Conservation (phyloP, 2,888 invertebrate species). For the Pseudococcus viburni region DNA sequence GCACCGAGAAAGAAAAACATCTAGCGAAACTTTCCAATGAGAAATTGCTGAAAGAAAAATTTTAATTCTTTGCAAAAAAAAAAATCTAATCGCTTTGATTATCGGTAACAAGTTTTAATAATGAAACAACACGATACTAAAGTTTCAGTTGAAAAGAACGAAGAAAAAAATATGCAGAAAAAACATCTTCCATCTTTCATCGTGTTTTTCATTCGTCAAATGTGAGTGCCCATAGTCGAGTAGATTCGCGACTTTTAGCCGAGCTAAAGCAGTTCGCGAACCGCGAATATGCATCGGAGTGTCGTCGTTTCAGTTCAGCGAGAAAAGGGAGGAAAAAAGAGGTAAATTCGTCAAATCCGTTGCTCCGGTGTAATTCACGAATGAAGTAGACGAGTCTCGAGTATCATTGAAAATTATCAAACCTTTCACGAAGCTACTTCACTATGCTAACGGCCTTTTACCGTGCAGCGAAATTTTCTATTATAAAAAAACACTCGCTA, state of each 20-base stretch:
- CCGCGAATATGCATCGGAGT: constrained; percentile 5
- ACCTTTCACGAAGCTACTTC: constrained; percentile 18
- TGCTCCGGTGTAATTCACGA: background rate
- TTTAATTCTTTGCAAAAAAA: background rate
- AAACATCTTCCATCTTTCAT: background rate
- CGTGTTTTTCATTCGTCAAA: background rate
- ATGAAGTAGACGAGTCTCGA: constrained; percentile 12
- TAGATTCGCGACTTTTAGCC: background rate
- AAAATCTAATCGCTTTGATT: background rate
- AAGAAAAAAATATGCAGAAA: background rate
- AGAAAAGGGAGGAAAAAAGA: background rate
- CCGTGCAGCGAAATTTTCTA: background rate
- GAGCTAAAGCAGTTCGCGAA: background rate
- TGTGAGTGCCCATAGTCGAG: background rate
- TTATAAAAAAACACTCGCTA: background rate
- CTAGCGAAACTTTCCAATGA: background rate
- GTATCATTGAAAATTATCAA: constrained; percentile 22
- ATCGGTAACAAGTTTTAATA: constrained; percentile 21
- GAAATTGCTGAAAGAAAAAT: background rate
- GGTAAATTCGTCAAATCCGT: constrained; percentile 3
- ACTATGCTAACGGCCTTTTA: constrained; percentile 27
- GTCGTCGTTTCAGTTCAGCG: background rate
- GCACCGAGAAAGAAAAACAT: background rate
- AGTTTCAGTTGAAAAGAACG: background rate
- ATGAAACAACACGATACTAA: background rate